Evolutionary conservation across 2,888 invertebrate species (phyloP).

Genomic region (Sialis lutaria): DNA sequence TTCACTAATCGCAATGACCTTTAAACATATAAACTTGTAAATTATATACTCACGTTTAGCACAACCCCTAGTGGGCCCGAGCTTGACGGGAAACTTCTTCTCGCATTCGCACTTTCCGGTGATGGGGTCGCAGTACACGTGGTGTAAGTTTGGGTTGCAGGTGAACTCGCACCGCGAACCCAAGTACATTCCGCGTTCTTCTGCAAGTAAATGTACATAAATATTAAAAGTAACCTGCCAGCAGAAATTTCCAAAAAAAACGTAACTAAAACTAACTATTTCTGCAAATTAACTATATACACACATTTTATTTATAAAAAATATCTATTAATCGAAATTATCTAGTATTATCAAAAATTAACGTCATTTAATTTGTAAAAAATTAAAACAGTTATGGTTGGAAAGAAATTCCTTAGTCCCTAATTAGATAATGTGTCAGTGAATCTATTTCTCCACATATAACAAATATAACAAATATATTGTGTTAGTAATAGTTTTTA

Average conservation of each 20-base stretch:
- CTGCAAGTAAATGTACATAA: slow-evolving; percentile 12
- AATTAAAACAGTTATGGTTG: too few relatives aligned
- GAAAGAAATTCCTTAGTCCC: too few relatives aligned
- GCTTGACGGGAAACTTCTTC: slow-evolving; percentile 62
- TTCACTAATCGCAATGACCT: too few relatives aligned
- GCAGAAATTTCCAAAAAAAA: slow-evolving; percentile 25
- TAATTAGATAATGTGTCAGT: too few relatives aligned
- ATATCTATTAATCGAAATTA: background rate
- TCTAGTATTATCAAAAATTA: too few relatives aligned
- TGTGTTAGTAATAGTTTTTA: too few relatives aligned
- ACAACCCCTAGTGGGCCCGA: slow-evolving; percentile 61
- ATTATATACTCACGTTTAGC: slow-evolving; percentile 53
- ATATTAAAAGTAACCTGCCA: slow-evolving; percentile 18
- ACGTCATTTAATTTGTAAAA: too few relatives aligned
- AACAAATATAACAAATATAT: too few relatives aligned
- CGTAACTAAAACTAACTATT: slow-evolving; percentile 8
- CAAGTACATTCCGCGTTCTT: slow-evolving; percentile 60
- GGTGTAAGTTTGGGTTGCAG: slow-evolving; percentile 54
- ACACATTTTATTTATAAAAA: background rate
- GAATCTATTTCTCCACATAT: too few relatives aligned
- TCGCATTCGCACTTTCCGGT: slow-evolving; percentile 61
- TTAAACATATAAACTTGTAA: background rate
- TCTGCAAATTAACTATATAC: background rate
- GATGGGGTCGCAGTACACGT: slow-evolving; percentile 59
- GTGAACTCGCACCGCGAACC: slow-evolving; percentile 62